Percentiles rank a stretch among this genome's conserved stretches.
phyloP scores from a whole-genome alignment of 2,797 vertebrate genomes.

The Heterohyrax brucei region DNA sequence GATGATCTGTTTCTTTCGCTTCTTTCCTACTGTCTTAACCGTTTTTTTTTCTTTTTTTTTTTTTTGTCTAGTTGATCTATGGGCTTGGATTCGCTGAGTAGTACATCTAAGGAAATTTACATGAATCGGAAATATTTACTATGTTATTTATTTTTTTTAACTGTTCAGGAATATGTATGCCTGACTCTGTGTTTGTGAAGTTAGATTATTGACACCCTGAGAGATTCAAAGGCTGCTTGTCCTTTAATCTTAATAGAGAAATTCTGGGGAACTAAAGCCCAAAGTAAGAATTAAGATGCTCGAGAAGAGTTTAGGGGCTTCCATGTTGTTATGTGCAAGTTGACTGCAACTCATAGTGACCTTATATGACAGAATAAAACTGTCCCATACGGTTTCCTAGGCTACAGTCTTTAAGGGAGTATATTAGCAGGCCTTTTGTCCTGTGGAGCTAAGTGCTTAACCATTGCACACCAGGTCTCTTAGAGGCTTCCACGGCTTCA shows the following conservation, averaged over 20 bases:
- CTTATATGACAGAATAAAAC: not conserved
- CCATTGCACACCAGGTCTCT: not conserved
- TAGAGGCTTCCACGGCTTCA: not conserved
- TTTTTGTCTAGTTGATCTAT: conserved; percentile 29
- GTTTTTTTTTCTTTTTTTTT: conserved; percentile 18
- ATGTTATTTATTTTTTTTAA: not conserved
- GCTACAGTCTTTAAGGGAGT: not conserved
- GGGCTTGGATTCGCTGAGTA: not conserved
- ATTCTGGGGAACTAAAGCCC: not conserved
- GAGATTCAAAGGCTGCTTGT: not conserved
- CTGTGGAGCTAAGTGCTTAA: not conserved
- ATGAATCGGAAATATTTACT: not conserved
- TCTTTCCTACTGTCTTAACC: not conserved
- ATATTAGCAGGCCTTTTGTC: not conserved
- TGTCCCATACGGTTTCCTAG: not conserved
- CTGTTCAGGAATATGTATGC: not conserved
- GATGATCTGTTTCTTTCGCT: not conserved
- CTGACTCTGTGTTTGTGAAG: not conserved
- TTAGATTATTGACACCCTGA: not conserved
- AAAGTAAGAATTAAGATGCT: not conserved
- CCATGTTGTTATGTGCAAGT: not conserved
- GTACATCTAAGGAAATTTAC: not conserved
- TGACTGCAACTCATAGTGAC: not conserved
- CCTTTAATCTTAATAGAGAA: not conserved
- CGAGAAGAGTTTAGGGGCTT: not conserved